Conservation (phyloP, 1,140 invertebrate genomes). For the Grapholita molesta region DNA sequence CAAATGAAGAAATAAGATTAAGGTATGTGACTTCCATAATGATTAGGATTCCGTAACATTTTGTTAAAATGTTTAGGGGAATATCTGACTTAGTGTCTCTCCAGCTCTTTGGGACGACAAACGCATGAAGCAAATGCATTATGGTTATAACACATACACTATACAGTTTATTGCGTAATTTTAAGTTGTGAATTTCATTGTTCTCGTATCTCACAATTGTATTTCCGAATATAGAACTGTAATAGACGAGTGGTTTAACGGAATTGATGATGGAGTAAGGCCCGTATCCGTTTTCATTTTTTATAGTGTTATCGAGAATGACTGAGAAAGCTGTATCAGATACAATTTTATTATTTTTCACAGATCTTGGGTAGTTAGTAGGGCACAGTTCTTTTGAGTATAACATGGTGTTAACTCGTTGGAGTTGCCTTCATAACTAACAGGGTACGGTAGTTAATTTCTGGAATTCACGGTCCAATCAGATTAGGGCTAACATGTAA, state of each 20-base stretch:
- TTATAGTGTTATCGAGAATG: constrained; percentile 29
- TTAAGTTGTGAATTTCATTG: constrained; percentile 27
- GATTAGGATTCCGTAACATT: constrained; percentile 36
- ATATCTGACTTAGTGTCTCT: constrained; percentile 35
- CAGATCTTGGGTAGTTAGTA: not conserved
- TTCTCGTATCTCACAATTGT: constrained; percentile 36
- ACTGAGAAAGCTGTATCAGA: constrained; percentile 28
- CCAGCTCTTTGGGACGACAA: constrained; percentile 38
- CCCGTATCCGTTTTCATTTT: constrained; percentile 18
- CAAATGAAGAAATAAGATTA: constrained; percentile 37
- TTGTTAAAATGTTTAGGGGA: constrained; percentile 50
- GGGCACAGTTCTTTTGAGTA: not conserved
- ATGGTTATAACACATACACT: constrained; percentile 32
- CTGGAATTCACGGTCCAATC: not conserved
- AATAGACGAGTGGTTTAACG: constrained; percentile 44
- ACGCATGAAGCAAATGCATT: constrained; percentile 20
- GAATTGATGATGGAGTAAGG: constrained; percentile 35
- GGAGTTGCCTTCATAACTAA: not conserved
- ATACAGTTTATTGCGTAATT: constrained; percentile 36
- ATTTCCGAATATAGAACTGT: constrained; percentile 44
- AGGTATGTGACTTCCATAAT: constrained; percentile 43
- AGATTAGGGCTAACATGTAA: constrained; percentile 1
- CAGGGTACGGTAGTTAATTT: not conserved
- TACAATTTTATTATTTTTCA: not conserved
- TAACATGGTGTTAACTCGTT: not conserved